Evolutionary conservation across 2,113 vertebrate genomes (phyloP).

Genomic region (Pygoscelis antarcticus): DNA sequence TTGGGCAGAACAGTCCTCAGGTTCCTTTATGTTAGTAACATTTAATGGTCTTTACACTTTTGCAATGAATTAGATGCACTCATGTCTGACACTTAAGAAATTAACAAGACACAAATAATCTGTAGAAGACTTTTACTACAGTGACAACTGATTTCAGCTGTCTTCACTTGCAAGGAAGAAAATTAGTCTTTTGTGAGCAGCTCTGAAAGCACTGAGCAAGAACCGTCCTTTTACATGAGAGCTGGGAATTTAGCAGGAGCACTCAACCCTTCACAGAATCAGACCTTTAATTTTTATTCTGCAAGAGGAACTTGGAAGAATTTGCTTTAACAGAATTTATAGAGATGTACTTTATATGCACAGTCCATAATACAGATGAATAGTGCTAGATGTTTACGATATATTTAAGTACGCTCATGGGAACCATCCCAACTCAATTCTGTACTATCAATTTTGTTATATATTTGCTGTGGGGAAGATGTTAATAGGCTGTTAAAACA

Average conservation of each 20-base stretch:
- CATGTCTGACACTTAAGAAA: background rate
- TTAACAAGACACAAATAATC: conserved; percentile 47
- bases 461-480: conserved; percentile 61
- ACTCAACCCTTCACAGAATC: background rate
- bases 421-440: conserved; percentile 51
- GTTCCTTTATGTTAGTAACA: background rate
- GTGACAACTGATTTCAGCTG: conserved; percentile 34
- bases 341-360: conserved; percentile 41
- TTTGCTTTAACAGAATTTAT: conserved; percentile 16
- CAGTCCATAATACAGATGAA: conserved; percentile 53
- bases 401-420: conserved; percentile 58
- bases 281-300: conserved; percentile 46
- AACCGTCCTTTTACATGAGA: conserved; percentile 4
- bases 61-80: conserved; percentile 10
- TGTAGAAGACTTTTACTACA: conserved; percentile 24
- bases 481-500: conserved; percentile 68
- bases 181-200: conserved; percentile 43
- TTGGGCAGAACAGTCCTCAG: background rate
- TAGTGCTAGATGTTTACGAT: conserved; percentile 19
- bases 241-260: conserved; percentile 22
- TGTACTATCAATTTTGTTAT: conserved; percentile 55
- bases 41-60: background rate
- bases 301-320: background rate
- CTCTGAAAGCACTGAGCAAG: conserved; percentile 21
- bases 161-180: background rate